Percentiles rank a stretch among this genome's conserved stretches.
These are phyloP conservation scores for Molossus alvarezi DNA, from an alignment of 2,797 vertebrate species.

Conservation along the genomic window DNA sequence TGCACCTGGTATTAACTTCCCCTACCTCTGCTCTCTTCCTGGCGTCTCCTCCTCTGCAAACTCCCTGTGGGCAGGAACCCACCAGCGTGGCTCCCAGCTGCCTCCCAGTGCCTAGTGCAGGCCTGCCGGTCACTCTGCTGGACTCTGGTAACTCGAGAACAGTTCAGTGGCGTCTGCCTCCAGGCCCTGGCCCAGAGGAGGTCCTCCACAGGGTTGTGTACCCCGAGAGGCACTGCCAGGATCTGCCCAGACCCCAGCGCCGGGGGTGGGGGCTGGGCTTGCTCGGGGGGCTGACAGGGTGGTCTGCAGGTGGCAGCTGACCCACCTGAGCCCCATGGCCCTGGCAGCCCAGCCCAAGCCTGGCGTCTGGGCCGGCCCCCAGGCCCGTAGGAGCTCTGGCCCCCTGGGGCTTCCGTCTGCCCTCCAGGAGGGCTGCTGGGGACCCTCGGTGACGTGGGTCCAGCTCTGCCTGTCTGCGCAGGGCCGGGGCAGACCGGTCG, in stretches of 20 bases:
- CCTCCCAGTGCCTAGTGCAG: not conserved
- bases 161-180: accelerated
- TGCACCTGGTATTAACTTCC: accelerated
- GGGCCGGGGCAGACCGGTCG: not conserved
- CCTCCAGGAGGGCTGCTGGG: not conserved
- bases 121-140: not conserved
- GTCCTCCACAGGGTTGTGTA: accelerated
- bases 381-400: not conserved
- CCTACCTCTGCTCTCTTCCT: too few species aligned
- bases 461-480: accelerated
- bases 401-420: accelerated
- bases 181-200: accelerated
- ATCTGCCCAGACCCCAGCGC: accelerated
- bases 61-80: not conserved
- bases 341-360: not conserved
- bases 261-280: not conserved
- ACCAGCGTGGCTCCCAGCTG: accelerated
- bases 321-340: accelerated
- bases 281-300: accelerated
- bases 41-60: not conserved
- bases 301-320: accelerated
- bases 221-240: accelerated
- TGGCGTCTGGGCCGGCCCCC: not conserved
- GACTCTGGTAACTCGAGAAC: not conserved
- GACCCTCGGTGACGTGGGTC: not conserved